Percentiles rank a stretch among this genome's conserved stretches.
Evolutionary conservation across 2,797 vertebrate genomes (phyloP).

Genomic region (Apodemus agrarius): DNA sequence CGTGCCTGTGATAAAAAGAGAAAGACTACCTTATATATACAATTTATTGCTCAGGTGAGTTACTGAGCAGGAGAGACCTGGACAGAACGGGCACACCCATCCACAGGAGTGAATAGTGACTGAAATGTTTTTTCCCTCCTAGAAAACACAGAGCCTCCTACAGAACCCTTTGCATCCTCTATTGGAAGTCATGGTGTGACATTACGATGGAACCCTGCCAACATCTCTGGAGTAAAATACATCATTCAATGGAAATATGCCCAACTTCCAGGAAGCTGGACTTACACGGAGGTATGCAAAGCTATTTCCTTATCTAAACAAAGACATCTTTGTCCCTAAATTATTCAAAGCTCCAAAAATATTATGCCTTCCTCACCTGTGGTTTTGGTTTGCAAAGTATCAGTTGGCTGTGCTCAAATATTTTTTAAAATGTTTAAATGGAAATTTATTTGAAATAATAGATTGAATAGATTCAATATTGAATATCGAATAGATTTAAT

Average conservation of each 20-base stretch:
- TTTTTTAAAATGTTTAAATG: background rate
- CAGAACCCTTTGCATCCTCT: conserved; percentile 85
- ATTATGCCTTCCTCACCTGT: background rate
- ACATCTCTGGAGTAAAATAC: conserved; percentile 85
- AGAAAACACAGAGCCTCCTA: conserved; percentile 80
- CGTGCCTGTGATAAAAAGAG: background rate
- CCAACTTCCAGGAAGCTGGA: conserved; percentile 86
- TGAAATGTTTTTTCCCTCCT: conserved; percentile 48
- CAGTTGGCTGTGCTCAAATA: background rate
- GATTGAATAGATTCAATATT: background rate
- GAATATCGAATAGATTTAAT: too few relatives aligned
- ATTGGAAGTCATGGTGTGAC: conserved; percentile 85
- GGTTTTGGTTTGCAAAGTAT: background rate
- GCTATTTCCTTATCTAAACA: background rate
- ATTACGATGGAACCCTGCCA: conserved; percentile 86
- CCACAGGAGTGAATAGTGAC: background rate
- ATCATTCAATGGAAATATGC: conserved; percentile 88
- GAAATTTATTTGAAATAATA: background rate
- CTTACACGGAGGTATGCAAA: conserved; percentile 86
- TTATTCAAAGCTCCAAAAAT: background rate
- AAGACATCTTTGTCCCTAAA: background rate
- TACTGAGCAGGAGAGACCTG: background rate
- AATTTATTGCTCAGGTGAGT: background rate
- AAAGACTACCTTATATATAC: background rate
- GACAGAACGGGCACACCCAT: background rate